Conservation (phyloP, 2,113 vertebrate genomes). For the Chaetodon trifascialis region DNA sequence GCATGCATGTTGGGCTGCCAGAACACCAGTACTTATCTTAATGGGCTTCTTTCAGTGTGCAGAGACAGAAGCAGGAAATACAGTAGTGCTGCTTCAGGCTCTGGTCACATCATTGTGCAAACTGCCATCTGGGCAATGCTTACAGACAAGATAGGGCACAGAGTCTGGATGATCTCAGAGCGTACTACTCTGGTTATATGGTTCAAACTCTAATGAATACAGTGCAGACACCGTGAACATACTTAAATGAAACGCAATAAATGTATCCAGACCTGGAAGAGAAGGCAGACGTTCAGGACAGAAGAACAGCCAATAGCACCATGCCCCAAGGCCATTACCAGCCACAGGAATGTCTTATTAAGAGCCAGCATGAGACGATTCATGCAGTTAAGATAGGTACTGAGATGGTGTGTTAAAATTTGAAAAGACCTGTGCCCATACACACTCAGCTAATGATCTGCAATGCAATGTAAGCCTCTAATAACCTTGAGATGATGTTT, state of each 20-base stretch:
- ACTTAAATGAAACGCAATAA: not conserved
- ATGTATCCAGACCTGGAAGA: not conserved
- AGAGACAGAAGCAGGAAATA: not conserved
- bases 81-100: conserved; percentile 26
- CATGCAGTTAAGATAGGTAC: conserved; percentile 41
- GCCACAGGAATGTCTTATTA: conserved; percentile 60
- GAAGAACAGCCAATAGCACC: conserved; percentile 18
- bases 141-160: not conserved
- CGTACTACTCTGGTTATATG: conserved; percentile 3
- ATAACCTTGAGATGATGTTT: not conserved
- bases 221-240: not conserved
- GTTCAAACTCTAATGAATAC: not conserved
- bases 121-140: conserved; percentile 38
- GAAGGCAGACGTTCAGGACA: not conserved
- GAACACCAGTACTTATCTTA: conserved; percentile 34
- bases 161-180: conserved; percentile 5
- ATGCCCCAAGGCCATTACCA: conserved; percentile 26
- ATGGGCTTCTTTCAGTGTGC: conserved; percentile 42
- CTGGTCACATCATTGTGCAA: conserved; percentile 19
- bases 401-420: conserved; percentile 46
- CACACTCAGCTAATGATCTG: not conserved
- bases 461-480: not conserved
- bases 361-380: conserved; percentile 36
- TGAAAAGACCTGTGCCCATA: conserved; percentile 23
- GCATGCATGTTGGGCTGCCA: conserved; percentile 7